phyloP scores from a whole-genome alignment of 2,797 vertebrate genomes.

The Fratercula arctica region DNA sequence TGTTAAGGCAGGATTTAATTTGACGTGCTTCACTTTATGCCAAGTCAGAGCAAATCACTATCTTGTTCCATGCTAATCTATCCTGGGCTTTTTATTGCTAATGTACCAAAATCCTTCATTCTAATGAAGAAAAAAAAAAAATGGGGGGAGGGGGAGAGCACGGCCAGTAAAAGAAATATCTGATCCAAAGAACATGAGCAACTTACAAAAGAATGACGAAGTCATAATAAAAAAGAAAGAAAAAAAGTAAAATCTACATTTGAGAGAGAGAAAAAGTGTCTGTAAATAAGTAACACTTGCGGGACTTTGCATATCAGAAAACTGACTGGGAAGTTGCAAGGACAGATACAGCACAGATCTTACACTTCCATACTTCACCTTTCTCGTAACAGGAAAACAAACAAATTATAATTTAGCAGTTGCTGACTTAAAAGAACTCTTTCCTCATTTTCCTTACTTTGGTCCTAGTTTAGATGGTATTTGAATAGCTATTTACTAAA shows the following conservation, averaged over 20 bases:
- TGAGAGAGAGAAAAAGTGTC: background rate
- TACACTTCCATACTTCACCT: background rate
- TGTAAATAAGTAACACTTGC: background rate
- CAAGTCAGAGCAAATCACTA: background rate
- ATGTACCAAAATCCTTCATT: background rate
- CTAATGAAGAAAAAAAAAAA: fast-evolving
- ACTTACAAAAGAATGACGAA: background rate
- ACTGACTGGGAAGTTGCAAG: background rate
- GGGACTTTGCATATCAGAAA: background rate
- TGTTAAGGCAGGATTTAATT: background rate
- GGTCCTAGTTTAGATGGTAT: background rate
- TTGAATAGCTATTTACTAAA: background rate
- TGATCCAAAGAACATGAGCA: background rate
- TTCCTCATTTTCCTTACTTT: background rate
- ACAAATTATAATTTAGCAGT: background rate
- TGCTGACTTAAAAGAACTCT: background rate
- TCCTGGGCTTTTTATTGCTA: background rate
- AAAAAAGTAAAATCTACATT: background rate
- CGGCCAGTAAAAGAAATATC: background rate
- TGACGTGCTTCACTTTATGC: background rate
- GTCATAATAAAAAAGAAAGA: background rate
- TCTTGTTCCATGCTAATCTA: background rate
- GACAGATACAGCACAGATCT: background rate
- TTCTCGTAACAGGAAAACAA: background rate
- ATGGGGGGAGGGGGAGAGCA: fast-evolving